A percentile compares a stretch with the other conserved stretches of the same genome.
phyloP scores from a whole-genome alignment of 2,797 vertebrate genomes.

The Clarias platycephalus region DNA sequence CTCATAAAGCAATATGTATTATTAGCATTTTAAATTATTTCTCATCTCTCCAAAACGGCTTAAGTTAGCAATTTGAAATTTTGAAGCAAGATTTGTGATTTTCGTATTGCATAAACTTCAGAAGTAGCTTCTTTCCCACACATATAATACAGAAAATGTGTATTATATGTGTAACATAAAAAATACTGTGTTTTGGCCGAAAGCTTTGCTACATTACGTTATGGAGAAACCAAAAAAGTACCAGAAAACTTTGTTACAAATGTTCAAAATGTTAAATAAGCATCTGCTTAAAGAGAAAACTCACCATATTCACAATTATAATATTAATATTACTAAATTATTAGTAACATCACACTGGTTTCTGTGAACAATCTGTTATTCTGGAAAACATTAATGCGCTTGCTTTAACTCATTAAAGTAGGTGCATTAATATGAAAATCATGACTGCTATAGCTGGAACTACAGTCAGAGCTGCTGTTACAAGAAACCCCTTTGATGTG shows the following conservation, averaged over 20 bases:
- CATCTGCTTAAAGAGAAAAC: neutral
- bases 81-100: too few relatives aligned
- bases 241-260: neutral
- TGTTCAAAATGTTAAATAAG: neutral
- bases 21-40: too few relatives aligned
- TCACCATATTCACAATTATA: neutral
- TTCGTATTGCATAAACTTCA: too few relatives aligned
- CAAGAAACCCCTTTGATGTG: neutral
- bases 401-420: neutral
- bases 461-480: neutral
- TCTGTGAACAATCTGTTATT: neutral
- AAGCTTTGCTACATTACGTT: neutral
- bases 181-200: neutral
- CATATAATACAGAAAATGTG: too few relatives aligned
- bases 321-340: neutral
- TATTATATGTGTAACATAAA: too few relatives aligned
- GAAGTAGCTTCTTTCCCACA: too few relatives aligned
- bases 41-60: too few relatives aligned
- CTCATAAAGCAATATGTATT: too few relatives aligned
- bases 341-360: too few relatives aligned
- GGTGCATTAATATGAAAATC: neutral
- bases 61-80: too few relatives aligned
- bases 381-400: too few relatives aligned
- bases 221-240: neutral
- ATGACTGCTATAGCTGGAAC: neutral